Evolutionary conservation across 1,140 invertebrate genomes (phyloP), one percentile per base, ranked within the genome.

Genomic region (Cheumatopsyche charites): DNA sequence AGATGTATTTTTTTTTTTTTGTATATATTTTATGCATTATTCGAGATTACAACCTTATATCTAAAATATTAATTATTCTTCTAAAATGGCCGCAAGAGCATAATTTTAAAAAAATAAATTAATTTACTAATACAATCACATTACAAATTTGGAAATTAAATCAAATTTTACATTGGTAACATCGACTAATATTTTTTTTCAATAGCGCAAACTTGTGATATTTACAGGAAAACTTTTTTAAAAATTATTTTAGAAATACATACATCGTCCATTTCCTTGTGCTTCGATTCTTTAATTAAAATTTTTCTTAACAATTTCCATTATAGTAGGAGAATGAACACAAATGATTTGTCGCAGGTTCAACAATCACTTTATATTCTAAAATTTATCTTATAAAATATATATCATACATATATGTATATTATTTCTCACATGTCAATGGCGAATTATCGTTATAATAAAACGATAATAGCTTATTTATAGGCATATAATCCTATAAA

Each of bases 71-170:
- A 36, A 36, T 36, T 45, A 66, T 47, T 21, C 41, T 42, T 66
- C 17, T 45, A 42, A 11, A 66, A 66, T 66, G 63, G 66, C 66
- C 66, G 66, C 66, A 68, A 55, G 66, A 68, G 66, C 66, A 36
- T 68, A 23, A 41, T 41, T 68, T n/a, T 68, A 55, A 36, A 68
- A 68, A 68, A 68, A 66, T 63, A 63, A 67, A 67, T 68, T n/a
- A 55, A 55, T 68, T 68, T 68, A 68, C 66, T 29, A 43, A 43
- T 55, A 68, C 47, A 68, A 68, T 68, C 47, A 55, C 49, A 47
- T 66, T 66, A 66, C 63, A 66, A 7, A 4, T 19, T 47, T 66
- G 49, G 17, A 58, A 26, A 58, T 36, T 13, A 58, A 23, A 58
- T 58, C 23, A 21, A 25, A 58, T 58, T 58, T 25, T 58, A 25